Base-by-base conservation (phyloP, 2,888 invertebrate species). In the Clostera curtula region DNA sequence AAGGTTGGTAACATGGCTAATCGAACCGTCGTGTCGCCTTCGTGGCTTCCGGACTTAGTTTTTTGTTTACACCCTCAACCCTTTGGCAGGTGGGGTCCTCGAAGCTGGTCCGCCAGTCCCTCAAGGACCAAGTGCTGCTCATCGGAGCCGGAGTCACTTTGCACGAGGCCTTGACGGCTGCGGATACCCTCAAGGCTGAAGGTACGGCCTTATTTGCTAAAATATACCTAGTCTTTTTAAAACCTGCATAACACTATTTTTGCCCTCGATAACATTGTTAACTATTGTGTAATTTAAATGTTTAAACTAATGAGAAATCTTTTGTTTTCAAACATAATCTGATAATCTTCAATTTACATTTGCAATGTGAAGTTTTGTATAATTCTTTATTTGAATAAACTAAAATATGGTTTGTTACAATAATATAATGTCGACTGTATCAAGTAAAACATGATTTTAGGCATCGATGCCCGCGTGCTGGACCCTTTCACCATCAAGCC, bases 401-500 rank as follows among this genome's bases (percentile, higher is more conserved):
- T n/a, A n/a, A n/a, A n/a, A n/a, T n/a, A n/a, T n/a, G n/a, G n/a
- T n/a, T n/a, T n/a, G n/a, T n/a, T n/a, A n/a, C n/a, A n/a, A n/a
- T n/a, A n/a, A n/a, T n/a, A n/a, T n/a, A n/a, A n/a, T n/a, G n/a
- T 3, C 18, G 17, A 17, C 4, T 17, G 18, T 18, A 9, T 18
- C 9, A 6, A 1, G 18, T 5, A 18, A 8, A 18, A 4, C n/a
- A 18, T 6, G 2, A 15, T 4, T 19, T n/a, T 31, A 68, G 92
- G 92, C 7, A 82, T 97, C 27, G 82, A 89, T 31, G 89, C 91
- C 1, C 88, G 97, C 21, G 91, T 99, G 11, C 68, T 99, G 64
- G 99, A 99, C 85, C 95, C 93, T 4, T 99, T 98, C 85, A 97
- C 98, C 5, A 83, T 98, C 34, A 98, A 99, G 79, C 99, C 99